Base-by-base conservation (phyloP, 2,113 vertebrate species). In the Empidonax traillii region DNA sequence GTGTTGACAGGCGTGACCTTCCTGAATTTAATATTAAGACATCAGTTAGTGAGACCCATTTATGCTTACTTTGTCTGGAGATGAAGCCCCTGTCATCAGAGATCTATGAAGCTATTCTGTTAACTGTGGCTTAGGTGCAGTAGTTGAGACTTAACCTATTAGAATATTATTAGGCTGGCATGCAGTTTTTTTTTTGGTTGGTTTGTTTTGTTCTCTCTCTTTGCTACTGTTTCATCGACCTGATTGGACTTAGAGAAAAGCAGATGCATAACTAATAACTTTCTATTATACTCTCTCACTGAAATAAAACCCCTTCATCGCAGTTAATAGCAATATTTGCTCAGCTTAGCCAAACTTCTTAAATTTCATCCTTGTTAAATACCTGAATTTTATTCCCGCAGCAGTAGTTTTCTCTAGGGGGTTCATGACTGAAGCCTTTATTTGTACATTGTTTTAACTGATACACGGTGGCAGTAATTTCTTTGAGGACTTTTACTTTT, bases 1-100 rank as follows among this genome's bases (percentile, higher is more conserved):
- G 71, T 85, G 66, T 91, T 91, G 91, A 87, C 87, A 96, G 63
- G 66, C 23, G 0, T 89, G 89, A 94, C 95, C 93, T 95, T 91
- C 62, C 51, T 89, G 77, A 75, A 85, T 95, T 91, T 85, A 65
- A 56, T 91, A 89, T 97, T 91, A 91, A 95, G 89, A 82, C 69
- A 68, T 95, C 76, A 87, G 68, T 72, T 75, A 91, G 58, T 49
- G 49, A 85, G 31, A 82, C 62, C 41, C 23, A 31, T 90, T 90
- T 94, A 62, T 59, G 27, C 53, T 87, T 77, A 5, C 25, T 87
- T 96, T 59, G 27, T 75, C 68, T 85, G 65, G 69, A 75, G 44
- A 63, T 71, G 73, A 85, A 87, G 35, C 15, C 9, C 1, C 20
- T 61, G 75, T 83, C 53, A 68, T 91, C 71, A 73, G 13, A 39